These are phyloP conservation scores for Hirtodrosophila histrioides DNA, from an alignment of 2,888 invertebrate species.

Conservation along the genomic window DNA sequence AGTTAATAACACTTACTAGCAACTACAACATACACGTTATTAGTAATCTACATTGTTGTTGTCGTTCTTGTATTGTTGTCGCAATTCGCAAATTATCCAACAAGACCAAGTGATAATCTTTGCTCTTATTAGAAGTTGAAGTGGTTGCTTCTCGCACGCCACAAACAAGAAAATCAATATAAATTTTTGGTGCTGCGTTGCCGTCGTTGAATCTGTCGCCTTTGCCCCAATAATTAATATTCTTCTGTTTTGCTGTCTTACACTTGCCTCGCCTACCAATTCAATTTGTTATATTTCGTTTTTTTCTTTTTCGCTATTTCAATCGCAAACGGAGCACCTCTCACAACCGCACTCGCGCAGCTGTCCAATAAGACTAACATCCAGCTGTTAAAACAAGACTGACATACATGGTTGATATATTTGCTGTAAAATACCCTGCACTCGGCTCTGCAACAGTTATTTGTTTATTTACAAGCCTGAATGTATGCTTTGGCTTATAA, in stretches of 20 bases:
- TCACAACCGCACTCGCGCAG: constrained; percentile 54
- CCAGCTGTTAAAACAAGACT: constrained; percentile 43
- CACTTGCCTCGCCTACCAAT: constrained; percentile 45
- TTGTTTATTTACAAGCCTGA: no score
- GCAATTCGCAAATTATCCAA: constrained; percentile 46
- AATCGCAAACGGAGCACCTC: constrained; percentile 24
- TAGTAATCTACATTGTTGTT: constrained; percentile 24
- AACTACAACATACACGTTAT: constrained; percentile 18
- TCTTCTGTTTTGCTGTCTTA: constrained; percentile 26
- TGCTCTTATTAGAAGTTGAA: constrained; percentile 33
- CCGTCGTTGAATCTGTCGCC: constrained; percentile 14
- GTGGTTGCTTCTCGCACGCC: constrained; percentile 53
- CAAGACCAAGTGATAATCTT: constrained; percentile 46
- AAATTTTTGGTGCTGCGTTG: constrained; percentile 22
- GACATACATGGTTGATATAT: constrained; percentile 5
- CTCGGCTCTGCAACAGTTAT: not conserved
- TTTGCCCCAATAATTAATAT: constrained; percentile 37
- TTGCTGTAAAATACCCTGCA: constrained; percentile 26
- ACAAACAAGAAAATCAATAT: constrained; percentile 68
- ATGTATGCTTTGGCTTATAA: no score
- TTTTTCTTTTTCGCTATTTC: constrained; percentile 27
- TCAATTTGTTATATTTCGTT: constrained; percentile 47
- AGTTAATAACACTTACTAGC: constrained; percentile 35
- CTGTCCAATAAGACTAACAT: constrained; percentile 60
- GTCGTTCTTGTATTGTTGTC: constrained; percentile 28